Base-by-base conservation (phyloP, 2,888 invertebrate species). In the Agrotis puta region DNA sequence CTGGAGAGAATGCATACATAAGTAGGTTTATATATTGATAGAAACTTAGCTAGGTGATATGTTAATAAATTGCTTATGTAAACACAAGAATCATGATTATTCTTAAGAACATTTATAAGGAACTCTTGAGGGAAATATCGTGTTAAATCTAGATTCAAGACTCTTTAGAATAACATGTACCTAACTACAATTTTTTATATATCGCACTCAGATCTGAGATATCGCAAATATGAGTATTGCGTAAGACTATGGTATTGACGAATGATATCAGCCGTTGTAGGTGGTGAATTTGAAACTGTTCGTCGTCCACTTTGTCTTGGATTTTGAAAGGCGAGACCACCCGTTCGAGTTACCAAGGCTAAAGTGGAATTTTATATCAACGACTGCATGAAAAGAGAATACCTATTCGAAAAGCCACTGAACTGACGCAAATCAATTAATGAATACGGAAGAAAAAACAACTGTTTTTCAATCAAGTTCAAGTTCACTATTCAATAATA, bases 221-320 rank as follows among this genome's bases (percentile, higher is more conserved):
- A 50, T 13, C 7, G 20, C 24, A 24, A 27, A 33, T 45, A 39
- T 11, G 39, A 16, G 50, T 20, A 24, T 57, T 70, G 69, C n/a
- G 43, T 47, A 71, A 81, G 24, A 54, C 48, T 2, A 2, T 59
- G 65, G 45, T 73, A 71, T 65, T 74, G 82, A 45, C 53, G 57
- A 65, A 71, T 84, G 51, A 70, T 71, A 73, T 54, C 53, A 69
- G 50, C 45, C 45, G 13, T 33, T 54, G 79, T 84, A 63, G 79
- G 75, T 69, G 64, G 82, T 39, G 39, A 62, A 47, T 82, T 71
- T 84, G 75, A 75, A 67, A 76, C 45, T 57, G 51, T 63, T 22
- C 16, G 11, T 6, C 27, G 47, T 33, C 57, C 50, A 59, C 70
- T 54, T 62, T 47, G 65, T 69, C 45, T 74, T 64, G n/a, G 53